Percentiles rank a stretch among this genome's conserved stretches.
Conservation (phyloP, 2,113 vertebrate genomes). For the Apeltes quadracus region DNA sequence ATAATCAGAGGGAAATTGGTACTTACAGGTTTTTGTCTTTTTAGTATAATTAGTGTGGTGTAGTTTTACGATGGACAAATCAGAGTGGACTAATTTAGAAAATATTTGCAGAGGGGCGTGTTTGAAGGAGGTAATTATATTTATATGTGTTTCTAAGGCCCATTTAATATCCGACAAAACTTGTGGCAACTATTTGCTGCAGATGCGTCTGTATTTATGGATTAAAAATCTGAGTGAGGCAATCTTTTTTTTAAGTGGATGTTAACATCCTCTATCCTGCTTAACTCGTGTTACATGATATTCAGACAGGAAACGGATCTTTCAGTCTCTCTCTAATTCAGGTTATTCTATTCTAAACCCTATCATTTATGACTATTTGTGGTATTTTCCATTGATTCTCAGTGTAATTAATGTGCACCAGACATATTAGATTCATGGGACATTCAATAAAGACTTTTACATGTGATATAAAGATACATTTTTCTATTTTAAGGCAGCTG, state of each 20-base stretch:
- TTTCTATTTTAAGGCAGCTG: constrained; percentile 20
- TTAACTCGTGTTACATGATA: constrained; percentile 28
- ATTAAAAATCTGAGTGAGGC: constrained; percentile 4
- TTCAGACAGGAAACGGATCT: constrained; percentile 8
- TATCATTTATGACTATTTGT: constrained; percentile 34
- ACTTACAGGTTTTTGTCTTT: not conserved
- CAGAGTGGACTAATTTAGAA: not conserved
- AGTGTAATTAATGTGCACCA: not conserved
- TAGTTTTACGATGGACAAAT: not conserved
- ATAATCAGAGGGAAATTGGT: not conserved
- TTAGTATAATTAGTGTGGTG: not conserved
- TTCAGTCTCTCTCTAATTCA: not conserved
- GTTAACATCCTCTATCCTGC: not conserved
- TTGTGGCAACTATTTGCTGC: not conserved
- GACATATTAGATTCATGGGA: not conserved
- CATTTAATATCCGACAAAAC: constrained; percentile 2
- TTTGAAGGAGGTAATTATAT: not conserved
- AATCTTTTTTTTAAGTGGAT: not conserved
- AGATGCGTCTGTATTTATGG: constrained; percentile 7
- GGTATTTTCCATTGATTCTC: constrained; percentile 22
- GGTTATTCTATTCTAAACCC: constrained; percentile 1
- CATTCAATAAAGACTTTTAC: constrained; percentile 1
- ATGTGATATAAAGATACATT: not conserved
- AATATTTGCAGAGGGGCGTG: not conserved
- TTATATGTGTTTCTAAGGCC: not conserved